Percentiles rank a stretch among this genome's conserved stretches.
phyloP scores from a whole-genome alignment of 92 coral and sea anemone species.

The Porites cylindrica region DNA sequence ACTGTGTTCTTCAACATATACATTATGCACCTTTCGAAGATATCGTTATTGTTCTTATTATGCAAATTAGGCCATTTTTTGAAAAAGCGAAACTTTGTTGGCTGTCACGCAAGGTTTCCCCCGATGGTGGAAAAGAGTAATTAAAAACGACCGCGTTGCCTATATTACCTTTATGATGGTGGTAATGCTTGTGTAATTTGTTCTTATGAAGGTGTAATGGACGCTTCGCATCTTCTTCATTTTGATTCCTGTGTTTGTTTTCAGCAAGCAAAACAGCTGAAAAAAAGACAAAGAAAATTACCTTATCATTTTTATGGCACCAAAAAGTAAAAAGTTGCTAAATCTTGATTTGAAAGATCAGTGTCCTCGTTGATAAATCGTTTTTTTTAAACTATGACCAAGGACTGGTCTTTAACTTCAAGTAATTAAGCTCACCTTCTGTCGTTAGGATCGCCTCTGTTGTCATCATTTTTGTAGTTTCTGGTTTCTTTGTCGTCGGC shows the following conservation, averaged over 20 bases:
- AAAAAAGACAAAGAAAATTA: neutral
- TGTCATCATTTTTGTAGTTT: slow-evolving; percentile 14
- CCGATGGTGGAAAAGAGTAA: neutral
- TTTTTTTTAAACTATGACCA: too few species aligned
- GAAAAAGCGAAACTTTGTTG: too few species aligned
- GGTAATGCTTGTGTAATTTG: slow-evolving; percentile 31
- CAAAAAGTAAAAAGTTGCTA: too few species aligned
- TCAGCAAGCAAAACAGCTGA: neutral
- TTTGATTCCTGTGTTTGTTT: neutral
- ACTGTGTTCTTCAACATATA: too few species aligned
- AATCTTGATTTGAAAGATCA: too few species aligned
- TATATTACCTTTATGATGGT: slow-evolving; percentile 31
- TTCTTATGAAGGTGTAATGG: slow-evolving; percentile 35
- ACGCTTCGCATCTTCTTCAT: neutral
- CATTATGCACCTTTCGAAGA: too few species aligned
- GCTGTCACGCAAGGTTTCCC: too few species aligned
- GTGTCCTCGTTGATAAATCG: too few species aligned
- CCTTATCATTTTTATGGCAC: neutral
- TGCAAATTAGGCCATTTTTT: too few species aligned
- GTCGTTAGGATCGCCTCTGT: neutral
- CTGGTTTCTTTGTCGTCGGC: slow-evolving; percentile 27
- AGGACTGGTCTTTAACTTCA: too few species aligned
- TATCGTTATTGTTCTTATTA: too few species aligned
- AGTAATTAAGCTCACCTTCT: neutral
- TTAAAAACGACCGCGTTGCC: neutral